These are phyloP conservation scores for Rhynchotus rufescens DNA, from an alignment of 2,797 vertebrate genomes.

Conservation along the genomic window DNA sequence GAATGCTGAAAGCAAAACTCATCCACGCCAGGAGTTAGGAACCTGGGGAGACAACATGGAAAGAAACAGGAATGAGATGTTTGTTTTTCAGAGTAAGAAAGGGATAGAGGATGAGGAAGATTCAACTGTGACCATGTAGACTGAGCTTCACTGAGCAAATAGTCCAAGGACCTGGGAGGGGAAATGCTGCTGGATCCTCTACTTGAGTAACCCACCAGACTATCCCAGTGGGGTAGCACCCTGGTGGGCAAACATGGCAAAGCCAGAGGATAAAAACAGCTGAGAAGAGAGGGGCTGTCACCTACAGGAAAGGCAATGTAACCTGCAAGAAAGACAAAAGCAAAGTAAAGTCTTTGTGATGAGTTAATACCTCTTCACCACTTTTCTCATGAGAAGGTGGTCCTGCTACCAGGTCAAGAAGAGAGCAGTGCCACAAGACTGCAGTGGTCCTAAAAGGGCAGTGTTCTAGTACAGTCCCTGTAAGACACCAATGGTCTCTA, in stretches of 20 bases:
- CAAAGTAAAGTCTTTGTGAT: background rate
- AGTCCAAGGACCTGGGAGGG: background rate
- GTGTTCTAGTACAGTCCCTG: accelerated
- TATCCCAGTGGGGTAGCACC: background rate
- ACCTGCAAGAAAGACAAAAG: background rate
- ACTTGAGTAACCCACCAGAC: background rate
- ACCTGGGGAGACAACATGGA: background rate
- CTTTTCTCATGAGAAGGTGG: background rate
- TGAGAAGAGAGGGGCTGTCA: background rate
- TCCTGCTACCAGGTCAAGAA: background rate
- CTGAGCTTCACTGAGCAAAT: background rate
- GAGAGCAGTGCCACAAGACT: background rate
- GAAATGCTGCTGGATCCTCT: background rate
- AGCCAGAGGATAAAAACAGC: background rate
- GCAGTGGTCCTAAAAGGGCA: no score
- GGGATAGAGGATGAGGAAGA: background rate
- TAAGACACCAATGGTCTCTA: background rate
- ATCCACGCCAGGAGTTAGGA: background rate
- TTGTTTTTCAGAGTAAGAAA: background rate
- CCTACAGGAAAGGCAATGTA: background rate
- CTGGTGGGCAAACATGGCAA: accelerated
- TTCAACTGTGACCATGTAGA: background rate
- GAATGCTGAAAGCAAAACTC: accelerated
- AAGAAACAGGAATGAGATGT: background rate
- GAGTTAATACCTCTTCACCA: background rate